phyloP scores from a whole-genome alignment of 2,888 invertebrate species.

The Drosophila atroscutellata region DNA sequence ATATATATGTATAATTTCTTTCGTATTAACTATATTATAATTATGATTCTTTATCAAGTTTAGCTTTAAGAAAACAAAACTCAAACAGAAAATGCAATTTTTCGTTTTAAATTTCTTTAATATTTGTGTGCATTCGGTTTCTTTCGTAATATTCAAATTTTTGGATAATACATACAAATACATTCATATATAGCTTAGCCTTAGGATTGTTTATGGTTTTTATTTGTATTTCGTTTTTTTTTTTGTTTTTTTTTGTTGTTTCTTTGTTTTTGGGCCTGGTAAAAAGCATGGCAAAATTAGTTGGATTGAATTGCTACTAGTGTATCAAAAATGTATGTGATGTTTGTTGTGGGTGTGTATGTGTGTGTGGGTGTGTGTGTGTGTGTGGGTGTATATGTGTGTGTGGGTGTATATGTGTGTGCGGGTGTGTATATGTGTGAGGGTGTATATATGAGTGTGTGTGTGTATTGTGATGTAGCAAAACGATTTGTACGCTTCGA shows the following conservation, averaged over 20 bases:
- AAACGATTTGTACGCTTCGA: slow-evolving; percentile 60
- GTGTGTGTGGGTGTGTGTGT: slow-evolving; percentile 12
- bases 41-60: slow-evolving; percentile 27
- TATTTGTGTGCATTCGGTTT: slow-evolving; percentile 33
- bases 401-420: slow-evolving; percentile 6
- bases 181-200: slow-evolving; percentile 61
- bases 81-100: slow-evolving; percentile 37
- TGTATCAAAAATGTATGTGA: slow-evolving; percentile 26
- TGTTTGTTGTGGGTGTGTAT: slow-evolving; percentile 15
- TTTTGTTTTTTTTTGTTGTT: slow-evolving; percentile 14
- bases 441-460: background rate
- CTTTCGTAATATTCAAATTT: slow-evolving; percentile 17
- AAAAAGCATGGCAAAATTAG: slow-evolving; percentile 62
- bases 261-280: slow-evolving; percentile 46
- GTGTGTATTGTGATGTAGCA: slow-evolving; percentile 36
- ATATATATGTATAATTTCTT: slow-evolving; percentile 24
- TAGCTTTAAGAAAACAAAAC: slow-evolving; percentile 33
- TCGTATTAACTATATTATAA: slow-evolving; percentile 45
- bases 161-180: slow-evolving; percentile 60
- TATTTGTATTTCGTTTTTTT: slow-evolving; percentile 35
- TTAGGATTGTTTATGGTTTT: slow-evolving; percentile 58
- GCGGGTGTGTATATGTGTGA: too few relatives aligned
- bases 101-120: slow-evolving; percentile 18
- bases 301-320: slow-evolving; percentile 41
- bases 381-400: background rate